Evolutionary conservation across 1,140 invertebrate genomes (phyloP), one percentile per base, ranked within the genome.

Genomic region (Cotesia chilonis): DNA sequence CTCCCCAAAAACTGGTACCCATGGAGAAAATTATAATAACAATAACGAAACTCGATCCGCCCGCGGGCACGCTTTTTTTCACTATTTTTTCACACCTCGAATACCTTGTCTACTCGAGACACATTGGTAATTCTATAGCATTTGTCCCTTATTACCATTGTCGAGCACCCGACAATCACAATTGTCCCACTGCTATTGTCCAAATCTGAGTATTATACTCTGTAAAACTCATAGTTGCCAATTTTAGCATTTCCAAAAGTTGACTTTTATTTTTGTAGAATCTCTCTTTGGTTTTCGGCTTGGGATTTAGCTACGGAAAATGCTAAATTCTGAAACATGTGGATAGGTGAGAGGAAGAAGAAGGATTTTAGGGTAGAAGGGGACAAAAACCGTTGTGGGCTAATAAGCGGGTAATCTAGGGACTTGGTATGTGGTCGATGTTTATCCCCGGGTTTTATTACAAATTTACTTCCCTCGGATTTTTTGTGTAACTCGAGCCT

Each of bases 1-100:
- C 84, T 83, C 84, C 85, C 84, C 79, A 80, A 85, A 86, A 86
- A 86, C 84, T 85, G 79, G 80, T 75, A 79, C 84, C 82, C 81
- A 81, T 77, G 80, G 83, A 82, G 78, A 82, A 84, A 68, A 87
- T 87, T 86, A 86, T 83, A 87, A 87, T 87, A 81, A 87, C 85
- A 87, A 87, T 86, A 75, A 75, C 72, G 84, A 86, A 87, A 87
- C 85, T 79, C 79, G 84, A 87, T 83, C 79, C 80, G 83, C 84
- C 84, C 76, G 79, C 76, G 83, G 85, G 83, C 82, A 83, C 78
- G 73, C 77, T 81, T 78, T 78, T 73, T 79, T 78, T 80, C 77
- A 74, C 74, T 70, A 71, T 71, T 79, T 65, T 65, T n/a, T 71
- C 71, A 70, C 74, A 72, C 71, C 68, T 75, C 75, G 41, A 6